A percentile compares a stretch with the other conserved stretches of the same genome.
These are phyloP conservation scores for Notothenia rossii DNA, from an alignment of 2,113 vertebrate genomes.

Conservation along the genomic window DNA sequence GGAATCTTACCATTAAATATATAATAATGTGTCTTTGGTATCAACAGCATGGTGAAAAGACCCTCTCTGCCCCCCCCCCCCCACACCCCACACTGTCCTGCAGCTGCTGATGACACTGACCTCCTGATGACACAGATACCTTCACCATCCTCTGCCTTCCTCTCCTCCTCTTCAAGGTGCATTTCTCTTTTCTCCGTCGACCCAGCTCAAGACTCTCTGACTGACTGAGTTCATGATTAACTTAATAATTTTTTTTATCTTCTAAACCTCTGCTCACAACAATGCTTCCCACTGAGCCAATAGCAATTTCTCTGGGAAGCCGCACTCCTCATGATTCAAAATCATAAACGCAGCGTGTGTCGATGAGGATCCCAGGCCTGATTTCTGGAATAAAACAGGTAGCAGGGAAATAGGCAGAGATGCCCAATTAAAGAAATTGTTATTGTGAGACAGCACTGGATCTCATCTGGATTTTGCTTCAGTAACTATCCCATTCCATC, in stretches of 20 bases:
- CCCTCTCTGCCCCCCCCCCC: background rate
- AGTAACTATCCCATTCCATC: slow-evolving; percentile 77
- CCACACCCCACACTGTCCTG: background rate
- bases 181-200: slow-evolving; percentile 31
- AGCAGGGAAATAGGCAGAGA: slow-evolving; percentile 54
- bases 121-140: slow-evolving; percentile 36
- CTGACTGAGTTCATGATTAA: slow-evolving; percentile 75
- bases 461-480: slow-evolving; percentile 75
- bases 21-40: no score
- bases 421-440: slow-evolving; percentile 83
- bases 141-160: background rate
- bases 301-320: slow-evolving; percentile 76
- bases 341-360: slow-evolving; percentile 82
- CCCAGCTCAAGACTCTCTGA: slow-evolving; percentile 51
- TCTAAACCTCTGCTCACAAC: slow-evolving; percentile 68
- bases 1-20: no score
- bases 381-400: slow-evolving; percentile 75
- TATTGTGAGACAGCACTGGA: slow-evolving; percentile 75
- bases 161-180: slow-evolving; percentile 24
- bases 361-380: slow-evolving; percentile 61
- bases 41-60: background rate
- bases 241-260: slow-evolving; percentile 59
- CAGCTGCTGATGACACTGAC: slow-evolving; percentile 27
- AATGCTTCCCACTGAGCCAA: slow-evolving; percentile 75
- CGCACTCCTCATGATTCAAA: slow-evolving; percentile 74